These are phyloP conservation scores for Mystacides longicornis DNA, from an alignment of 2,888 invertebrate genomes.

Conservation along the genomic window DNA sequence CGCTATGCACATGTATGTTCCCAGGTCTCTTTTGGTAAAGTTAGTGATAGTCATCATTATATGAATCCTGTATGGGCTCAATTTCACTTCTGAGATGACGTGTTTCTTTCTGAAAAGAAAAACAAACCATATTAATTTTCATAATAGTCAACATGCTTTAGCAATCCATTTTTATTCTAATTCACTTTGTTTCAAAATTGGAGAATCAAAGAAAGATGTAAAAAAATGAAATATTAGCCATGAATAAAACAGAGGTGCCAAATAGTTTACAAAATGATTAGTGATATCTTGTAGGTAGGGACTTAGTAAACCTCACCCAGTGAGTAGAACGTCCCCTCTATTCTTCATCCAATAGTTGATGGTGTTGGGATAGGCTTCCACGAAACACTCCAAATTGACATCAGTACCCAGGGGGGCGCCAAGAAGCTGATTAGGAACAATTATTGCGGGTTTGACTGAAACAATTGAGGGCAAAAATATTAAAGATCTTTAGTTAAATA, in stretches of 20 bases:
- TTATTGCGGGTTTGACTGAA: slow-evolving; percentile 55
- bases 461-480: not conserved
- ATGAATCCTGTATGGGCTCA: slow-evolving; percentile 39
- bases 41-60: slow-evolving; percentile 40
- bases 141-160: no score
- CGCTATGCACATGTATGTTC: slow-evolving; percentile 44
- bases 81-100: slow-evolving; percentile 36
- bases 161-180: no score
- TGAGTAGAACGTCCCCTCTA: slow-evolving; percentile 40
- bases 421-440: slow-evolving; percentile 54
- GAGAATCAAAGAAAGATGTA: no score
- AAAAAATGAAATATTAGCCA: not conserved
- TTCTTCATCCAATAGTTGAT: slow-evolving; percentile 59
- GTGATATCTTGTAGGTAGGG: not conserved
- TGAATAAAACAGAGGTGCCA: not conserved
- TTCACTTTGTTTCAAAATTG: no score
- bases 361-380: slow-evolving; percentile 57
- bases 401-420: slow-evolving; percentile 54
- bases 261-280: not conserved
- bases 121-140: not conserved
- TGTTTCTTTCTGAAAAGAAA: slow-evolving; percentile 38
- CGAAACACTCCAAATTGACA: slow-evolving; percentile 54
- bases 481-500: not conserved
- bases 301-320: slow-evolving; percentile 36
- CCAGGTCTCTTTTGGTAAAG: slow-evolving; percentile 39